Base-by-base conservation (phyloP, 2,797 vertebrate species). In the Esox masquinongy region DNA sequence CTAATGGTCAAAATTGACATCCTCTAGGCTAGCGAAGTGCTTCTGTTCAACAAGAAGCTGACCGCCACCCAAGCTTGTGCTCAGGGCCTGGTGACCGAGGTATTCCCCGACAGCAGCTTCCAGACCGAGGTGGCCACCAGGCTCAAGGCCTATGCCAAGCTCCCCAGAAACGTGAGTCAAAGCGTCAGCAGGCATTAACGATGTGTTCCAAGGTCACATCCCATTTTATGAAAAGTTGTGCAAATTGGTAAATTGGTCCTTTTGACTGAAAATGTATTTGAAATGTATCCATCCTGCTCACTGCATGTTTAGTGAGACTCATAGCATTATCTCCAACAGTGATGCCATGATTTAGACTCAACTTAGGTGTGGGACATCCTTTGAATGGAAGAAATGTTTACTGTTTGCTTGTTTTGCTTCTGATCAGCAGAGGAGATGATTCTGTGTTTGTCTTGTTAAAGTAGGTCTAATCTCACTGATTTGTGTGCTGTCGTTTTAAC, bases 1-100 rank as follows among this genome's bases (percentile, higher is more conserved):
- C 56, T 26, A 24, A 61, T 26, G 22, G n/a, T 6, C 11, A 61
- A 47, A 47, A 47, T 61, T 61, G 56, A 22, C 8, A 26, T 26
- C 1, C 22, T 61, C 56, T 77, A 99, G 97, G 96, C 97, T 77
- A 88, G 61, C 49, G 96, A 99, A 86, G 89, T 99, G 88, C 86
- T 98, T 75, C 80, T 98, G 81, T 99, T 99, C 83, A 97, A 95
- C 71, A 96, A 94, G 91, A 96, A 96, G 91, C 80, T 99, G 78
- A 95, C 96, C 0, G 95, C 97, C 16, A 56, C 49, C 31, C 94
- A 98, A 88, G 96, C 97, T 0, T 96, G 92, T 80, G 83, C 91
- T 6, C 84, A 84, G 29, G 96, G 97, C 12, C 91, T 99, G n/a
- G 95, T 99, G 75, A 93, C 94, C 0, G 95, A 96, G 82, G 95